phyloP scores from a whole-genome alignment of 2,888 invertebrate species.

The Andrena flavipes region DNA sequence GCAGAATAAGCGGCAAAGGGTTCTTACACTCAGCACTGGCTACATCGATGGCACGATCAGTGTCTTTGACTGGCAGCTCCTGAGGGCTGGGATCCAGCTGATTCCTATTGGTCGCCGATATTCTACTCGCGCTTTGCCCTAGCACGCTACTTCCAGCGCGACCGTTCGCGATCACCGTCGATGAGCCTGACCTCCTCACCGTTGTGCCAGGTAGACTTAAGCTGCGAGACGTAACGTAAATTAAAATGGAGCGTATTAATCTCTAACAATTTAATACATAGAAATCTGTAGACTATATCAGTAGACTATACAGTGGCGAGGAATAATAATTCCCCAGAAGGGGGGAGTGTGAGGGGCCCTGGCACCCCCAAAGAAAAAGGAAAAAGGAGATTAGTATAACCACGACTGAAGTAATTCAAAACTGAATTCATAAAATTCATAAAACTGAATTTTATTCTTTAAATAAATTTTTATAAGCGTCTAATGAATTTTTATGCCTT shows the following conservation, averaged over 20 bases:
- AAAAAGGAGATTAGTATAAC: too few relatives aligned
- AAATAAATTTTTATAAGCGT: too few relatives aligned
- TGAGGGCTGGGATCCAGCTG: constrained; percentile 83
- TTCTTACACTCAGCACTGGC: constrained; percentile 86
- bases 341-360: too few relatives aligned
- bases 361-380: neutral
- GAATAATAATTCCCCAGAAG: too few relatives aligned
- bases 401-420: too few relatives aligned
- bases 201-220: constrained; percentile 76
- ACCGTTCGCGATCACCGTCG: constrained; percentile 79
- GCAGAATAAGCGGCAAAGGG: neutral
- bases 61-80: constrained; percentile 84
- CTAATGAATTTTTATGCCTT: too few relatives aligned
- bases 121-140: constrained; percentile 75
- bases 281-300: too few relatives aligned
- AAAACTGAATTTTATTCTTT: too few relatives aligned
- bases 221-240: constrained; percentile 50
- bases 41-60: constrained; percentile 84
- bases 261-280: too few relatives aligned
- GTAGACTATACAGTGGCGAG: too few relatives aligned
- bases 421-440: too few relatives aligned
- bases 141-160: constrained; percentile 69
- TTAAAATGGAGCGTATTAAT: neutral
- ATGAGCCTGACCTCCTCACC: constrained; percentile 79
- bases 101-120: constrained; percentile 76